Percentiles rank a stretch among this genome's conserved stretches.
These are phyloP conservation scores for Coendou prehensilis DNA, from an alignment of 2,797 vertebrate genomes.

Conservation along the genomic window DNA sequence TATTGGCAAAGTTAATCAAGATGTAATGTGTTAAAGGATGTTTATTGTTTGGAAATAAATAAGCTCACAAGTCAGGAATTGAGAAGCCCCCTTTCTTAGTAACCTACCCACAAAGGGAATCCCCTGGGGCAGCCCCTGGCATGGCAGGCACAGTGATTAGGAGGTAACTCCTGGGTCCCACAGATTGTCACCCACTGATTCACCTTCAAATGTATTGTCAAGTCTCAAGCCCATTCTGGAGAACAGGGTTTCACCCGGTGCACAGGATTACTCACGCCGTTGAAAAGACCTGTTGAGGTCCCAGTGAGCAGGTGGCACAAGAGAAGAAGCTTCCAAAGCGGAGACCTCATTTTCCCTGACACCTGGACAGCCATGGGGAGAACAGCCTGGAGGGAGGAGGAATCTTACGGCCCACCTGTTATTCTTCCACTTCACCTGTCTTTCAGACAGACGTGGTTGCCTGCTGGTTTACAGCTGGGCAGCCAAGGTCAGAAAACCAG, in stretches of 20 bases:
- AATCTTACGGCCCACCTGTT: not conserved
- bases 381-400: not conserved
- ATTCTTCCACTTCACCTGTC: not conserved
- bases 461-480: not conserved
- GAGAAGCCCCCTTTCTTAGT: not conserved
- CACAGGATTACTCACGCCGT: rapidly evolving
- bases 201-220: not conserved
- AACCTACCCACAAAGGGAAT: not conserved
- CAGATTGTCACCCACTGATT: not conserved
- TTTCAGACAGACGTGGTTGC: not conserved
- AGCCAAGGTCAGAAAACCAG: not conserved
- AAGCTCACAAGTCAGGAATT: not conserved
- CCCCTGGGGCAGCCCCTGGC: not conserved
- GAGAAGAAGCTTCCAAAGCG: constrained; percentile 61
- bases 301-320: constrained; percentile 51
- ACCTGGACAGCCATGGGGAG: not conserved
- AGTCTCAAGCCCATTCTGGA: rapidly evolving
- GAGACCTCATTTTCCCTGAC: constrained; percentile 60
- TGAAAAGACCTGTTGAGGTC: not conserved
- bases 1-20: not conserved
- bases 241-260: rapidly evolving
- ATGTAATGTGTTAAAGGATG: not conserved
- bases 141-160: not conserved
- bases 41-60: not conserved
- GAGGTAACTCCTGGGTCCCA: not conserved